Base-by-base conservation (phyloP, 2,888 invertebrate genomes). In the Trichogramma evanescens region DNA sequence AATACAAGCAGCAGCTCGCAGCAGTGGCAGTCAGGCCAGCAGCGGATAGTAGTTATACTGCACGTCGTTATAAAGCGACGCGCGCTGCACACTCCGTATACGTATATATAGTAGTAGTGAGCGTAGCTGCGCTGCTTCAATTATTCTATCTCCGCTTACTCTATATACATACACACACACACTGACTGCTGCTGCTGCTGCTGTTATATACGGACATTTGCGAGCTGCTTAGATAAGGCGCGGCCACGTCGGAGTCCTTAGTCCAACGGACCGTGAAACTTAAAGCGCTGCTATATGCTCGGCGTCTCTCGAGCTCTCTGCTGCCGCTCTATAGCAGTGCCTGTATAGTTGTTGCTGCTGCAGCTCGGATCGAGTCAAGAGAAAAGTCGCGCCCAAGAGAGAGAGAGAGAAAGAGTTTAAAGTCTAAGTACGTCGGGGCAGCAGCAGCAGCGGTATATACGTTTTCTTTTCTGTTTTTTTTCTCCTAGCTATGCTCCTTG, bases 261-360 rank as follows among this genome's bases (percentile, higher is more conserved):
- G 26, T 59, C 67, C 72, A 63, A 52, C 68, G 69, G 74, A 75
- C 71, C 74, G 67, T 73, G 68, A 75, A 71, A 68, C 67, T 65
- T 67, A 72, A 72, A 72, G 69, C 48, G 6, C 39, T 52, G 60
- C 1, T 52, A 44, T 9, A 26, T 26, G 26, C 26, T 26, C 26
- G 26, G 26, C 26, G 26, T 26, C 26, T 26, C 26, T 26, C 45
- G 56, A 10, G 52, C 48, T 3, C 56, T 42, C 50, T 8, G 40
- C 13, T 41, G 39, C 6, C 4, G 39, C 9, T n/a, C 38, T 54
- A 39, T 54, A 54, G 10, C 9, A 38, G 8, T 42, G 41, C 10
- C 13, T 49, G 43, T 53, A 39, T 43, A 39, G 42, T 10, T 13
- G 49, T 26, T 26, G 26, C 26, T 26, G 26, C 26, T 26, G 26